phyloP scores from a whole-genome alignment of 2,113 vertebrate species.

The Romanogobio albipinnatus region DNA sequence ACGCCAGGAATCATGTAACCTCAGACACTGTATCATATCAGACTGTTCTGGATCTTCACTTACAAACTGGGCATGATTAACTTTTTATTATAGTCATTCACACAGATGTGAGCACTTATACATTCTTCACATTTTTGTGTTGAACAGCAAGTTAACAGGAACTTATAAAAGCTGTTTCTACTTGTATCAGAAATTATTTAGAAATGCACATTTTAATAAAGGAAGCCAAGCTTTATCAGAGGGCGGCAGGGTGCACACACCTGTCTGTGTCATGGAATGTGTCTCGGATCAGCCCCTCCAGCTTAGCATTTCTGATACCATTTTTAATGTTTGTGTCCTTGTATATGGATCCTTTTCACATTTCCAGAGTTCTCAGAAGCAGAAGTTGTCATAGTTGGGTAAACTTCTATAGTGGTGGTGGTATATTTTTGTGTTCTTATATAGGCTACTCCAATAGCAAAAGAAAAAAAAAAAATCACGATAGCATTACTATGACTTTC shows the following conservation, averaged over 20 bases:
- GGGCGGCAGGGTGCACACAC: neutral
- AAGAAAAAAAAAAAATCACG: neutral
- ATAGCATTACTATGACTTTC: neutral
- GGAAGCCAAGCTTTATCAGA: slow-evolving; percentile 23
- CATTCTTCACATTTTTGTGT: slow-evolving; percentile 18
- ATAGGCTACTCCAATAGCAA: neutral
- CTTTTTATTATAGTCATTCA: neutral
- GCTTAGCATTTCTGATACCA: neutral
- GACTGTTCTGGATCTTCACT: neutral
- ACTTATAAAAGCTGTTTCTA: neutral
- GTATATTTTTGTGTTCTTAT: neutral
- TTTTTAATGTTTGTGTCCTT: neutral
- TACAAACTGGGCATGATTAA: neutral
- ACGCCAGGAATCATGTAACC: neutral
- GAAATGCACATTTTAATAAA: slow-evolving; percentile 33
- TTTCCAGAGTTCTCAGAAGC: neutral
- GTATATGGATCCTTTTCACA: neutral
- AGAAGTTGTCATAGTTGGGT: neutral
- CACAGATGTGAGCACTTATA: neutral
- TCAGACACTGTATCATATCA: neutral
- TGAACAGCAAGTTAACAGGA: neutral
- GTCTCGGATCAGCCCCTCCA: neutral
- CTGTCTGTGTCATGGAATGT: slow-evolving; percentile 2
- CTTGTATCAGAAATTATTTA: neutral
- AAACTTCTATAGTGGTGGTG: neutral